Conservation (phyloP, 2,113 vertebrate species). For the Meleagris gallopavo region DNA sequence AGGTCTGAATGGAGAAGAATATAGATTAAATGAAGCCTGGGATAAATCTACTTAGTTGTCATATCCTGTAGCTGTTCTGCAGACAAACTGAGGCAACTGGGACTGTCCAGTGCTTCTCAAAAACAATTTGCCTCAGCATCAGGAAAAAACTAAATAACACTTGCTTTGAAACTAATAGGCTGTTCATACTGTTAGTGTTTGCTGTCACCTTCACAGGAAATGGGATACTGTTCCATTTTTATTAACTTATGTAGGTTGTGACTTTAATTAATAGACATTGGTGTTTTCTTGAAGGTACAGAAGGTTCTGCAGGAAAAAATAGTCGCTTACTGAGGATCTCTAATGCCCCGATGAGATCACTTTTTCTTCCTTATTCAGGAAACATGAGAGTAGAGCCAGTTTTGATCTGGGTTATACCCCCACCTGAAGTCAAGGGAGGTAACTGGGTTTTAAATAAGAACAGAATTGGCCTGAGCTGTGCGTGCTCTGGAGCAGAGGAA, state of each 20-base stretch:
- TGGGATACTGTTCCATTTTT: fast-evolving
- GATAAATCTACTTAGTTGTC: background rate
- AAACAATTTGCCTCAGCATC: background rate
- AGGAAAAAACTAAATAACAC: background rate
- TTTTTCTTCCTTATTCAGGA: background rate
- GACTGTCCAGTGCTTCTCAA: background rate
- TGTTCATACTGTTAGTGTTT: background rate
- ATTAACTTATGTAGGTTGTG: background rate
- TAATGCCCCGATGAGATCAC: background rate
- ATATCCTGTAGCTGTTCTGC: background rate
- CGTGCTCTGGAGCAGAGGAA: background rate
- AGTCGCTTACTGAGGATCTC: background rate
- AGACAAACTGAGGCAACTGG: background rate
- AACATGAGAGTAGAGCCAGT: background rate
- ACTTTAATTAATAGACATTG: background rate
- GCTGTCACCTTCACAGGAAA: background rate
- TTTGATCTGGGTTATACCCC: background rate
- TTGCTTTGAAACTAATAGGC: background rate
- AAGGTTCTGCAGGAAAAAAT: background rate
- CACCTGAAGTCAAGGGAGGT: background rate
- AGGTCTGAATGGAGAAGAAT: background rate
- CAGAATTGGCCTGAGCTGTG: background rate
- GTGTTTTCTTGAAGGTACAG: background rate
- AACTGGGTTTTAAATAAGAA: background rate
- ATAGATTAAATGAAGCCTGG: background rate